Percentiles rank a stretch among this genome's conserved stretches.
phyloP scores from a whole-genome alignment of 2,888 invertebrate species.

The Meandrusa payeni region DNA sequence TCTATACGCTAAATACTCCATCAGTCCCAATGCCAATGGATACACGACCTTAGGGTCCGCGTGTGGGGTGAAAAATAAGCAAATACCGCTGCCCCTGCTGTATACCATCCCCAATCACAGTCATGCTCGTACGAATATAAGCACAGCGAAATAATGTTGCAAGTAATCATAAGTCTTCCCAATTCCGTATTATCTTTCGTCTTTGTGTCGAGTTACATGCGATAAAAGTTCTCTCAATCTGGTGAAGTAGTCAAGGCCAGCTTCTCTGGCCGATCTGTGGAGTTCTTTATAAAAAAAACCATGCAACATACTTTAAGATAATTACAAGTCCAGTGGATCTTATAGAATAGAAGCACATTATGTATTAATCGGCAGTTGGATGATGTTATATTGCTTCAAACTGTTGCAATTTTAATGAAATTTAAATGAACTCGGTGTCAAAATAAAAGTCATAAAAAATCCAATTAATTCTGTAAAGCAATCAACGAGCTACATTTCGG shows the following conservation, averaged over 20 bases:
- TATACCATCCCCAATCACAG: slow-evolving; percentile 57
- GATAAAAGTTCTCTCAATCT: too few relatives aligned
- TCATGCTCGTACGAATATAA: slow-evolving; percentile 45
- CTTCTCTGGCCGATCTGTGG: too few relatives aligned
- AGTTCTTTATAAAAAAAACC: too few relatives aligned
- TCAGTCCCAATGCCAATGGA: slow-evolving; percentile 51
- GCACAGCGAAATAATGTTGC: slow-evolving; percentile 53
- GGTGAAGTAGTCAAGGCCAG: too few relatives aligned
- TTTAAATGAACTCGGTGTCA: background rate
- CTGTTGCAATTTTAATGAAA: too few relatives aligned
- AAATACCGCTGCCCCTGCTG: slow-evolving; percentile 50
- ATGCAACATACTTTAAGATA: too few relatives aligned
- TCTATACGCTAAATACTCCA: slow-evolving; percentile 59
- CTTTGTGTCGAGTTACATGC: too few relatives aligned
- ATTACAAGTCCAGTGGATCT: too few relatives aligned
- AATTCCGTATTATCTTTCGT: slow-evolving; percentile 47
- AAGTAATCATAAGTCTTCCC: slow-evolving; percentile 51
- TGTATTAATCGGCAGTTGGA: too few relatives aligned
- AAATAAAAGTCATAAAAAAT: slow-evolving; percentile 12
- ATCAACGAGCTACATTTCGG: slow-evolving; percentile 19
- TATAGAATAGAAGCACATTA: too few relatives aligned
- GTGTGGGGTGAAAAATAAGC: slow-evolving; percentile 50
- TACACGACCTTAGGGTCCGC: slow-evolving; percentile 45
- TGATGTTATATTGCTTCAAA: too few relatives aligned
- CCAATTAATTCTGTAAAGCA: slow-evolving; percentile 19